Conservation (phyloP, 2,113 vertebrate species). For the Psammodynastes pulverulentus region DNA sequence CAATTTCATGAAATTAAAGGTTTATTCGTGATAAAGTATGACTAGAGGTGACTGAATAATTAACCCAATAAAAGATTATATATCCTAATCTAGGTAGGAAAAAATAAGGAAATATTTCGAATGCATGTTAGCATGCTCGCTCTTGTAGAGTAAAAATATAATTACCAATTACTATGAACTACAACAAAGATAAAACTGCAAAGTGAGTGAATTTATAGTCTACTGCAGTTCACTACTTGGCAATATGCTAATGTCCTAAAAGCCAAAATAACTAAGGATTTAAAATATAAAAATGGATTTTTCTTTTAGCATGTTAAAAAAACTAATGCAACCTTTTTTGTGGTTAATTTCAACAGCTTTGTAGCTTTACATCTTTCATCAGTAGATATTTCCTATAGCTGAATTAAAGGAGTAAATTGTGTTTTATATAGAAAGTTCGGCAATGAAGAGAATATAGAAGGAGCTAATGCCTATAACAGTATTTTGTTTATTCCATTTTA, state of each 20-base stretch:
- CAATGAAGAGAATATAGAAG: neutral
- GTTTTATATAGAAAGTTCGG: constrained; percentile 2
- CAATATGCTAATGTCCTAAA: neutral
- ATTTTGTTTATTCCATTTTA: neutral
- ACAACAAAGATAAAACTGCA: neutral
- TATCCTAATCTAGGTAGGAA: neutral
- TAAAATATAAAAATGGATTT: neutral
- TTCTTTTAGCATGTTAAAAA: neutral
- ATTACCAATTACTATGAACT: neutral
- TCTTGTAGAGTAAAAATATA: neutral
- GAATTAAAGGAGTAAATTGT: constrained; percentile 8
- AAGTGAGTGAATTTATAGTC: neutral
- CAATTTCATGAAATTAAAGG: neutral
- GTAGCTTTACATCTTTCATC: neutral
- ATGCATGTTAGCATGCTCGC: neutral
- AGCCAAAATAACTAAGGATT: neutral
- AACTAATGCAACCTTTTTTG: neutral
- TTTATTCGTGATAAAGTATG: neutral
- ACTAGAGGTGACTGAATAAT: neutral
- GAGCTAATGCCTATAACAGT: neutral
- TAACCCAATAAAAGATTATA: neutral
- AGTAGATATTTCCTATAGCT: neutral
- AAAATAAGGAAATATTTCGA: neutral
- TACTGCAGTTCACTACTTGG: neutral
- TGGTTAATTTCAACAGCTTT: neutral